phyloP scores from a whole-genome alignment of 2,113 vertebrate species.

The Brachypodius melanocephalos region DNA sequence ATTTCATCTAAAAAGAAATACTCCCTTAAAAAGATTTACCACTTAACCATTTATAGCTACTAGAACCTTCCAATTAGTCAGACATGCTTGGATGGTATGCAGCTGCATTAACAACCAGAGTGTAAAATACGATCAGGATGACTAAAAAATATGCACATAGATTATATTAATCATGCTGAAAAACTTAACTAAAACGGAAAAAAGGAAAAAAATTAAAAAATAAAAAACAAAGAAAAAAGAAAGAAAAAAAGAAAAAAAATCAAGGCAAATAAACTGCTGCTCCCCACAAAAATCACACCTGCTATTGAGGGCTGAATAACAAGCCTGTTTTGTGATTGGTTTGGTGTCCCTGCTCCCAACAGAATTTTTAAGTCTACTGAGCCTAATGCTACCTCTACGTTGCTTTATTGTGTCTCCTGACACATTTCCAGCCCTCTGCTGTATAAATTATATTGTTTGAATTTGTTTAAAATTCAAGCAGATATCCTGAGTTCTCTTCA shows the following conservation, averaged over 20 bases:
- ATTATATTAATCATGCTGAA: neutral
- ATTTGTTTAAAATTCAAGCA: neutral
- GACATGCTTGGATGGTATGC: neutral
- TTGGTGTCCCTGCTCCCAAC: neutral
- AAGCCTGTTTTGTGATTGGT: neutral
- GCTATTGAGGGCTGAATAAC: neutral
- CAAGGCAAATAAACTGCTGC: neutral
- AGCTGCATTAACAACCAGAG: neutral
- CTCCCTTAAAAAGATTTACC: neutral
- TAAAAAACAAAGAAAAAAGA: neutral
- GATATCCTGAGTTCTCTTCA: neutral
- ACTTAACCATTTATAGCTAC: neutral
- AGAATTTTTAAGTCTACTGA: neutral
- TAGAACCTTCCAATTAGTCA: neutral
- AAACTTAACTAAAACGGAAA: neutral
- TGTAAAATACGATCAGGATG: neutral
- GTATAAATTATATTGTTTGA: neutral
- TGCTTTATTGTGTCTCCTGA: neutral
- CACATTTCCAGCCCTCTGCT: neutral
- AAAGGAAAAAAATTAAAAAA: rapidly evolving
- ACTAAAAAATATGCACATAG: neutral
- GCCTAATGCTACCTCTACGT: neutral
- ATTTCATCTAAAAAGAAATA: neutral
- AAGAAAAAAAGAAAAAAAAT: neutral
- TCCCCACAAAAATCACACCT: neutral